Base-by-base conservation (phyloP, 1,140 invertebrate species). In the Eriocheir sinensis region DNA sequence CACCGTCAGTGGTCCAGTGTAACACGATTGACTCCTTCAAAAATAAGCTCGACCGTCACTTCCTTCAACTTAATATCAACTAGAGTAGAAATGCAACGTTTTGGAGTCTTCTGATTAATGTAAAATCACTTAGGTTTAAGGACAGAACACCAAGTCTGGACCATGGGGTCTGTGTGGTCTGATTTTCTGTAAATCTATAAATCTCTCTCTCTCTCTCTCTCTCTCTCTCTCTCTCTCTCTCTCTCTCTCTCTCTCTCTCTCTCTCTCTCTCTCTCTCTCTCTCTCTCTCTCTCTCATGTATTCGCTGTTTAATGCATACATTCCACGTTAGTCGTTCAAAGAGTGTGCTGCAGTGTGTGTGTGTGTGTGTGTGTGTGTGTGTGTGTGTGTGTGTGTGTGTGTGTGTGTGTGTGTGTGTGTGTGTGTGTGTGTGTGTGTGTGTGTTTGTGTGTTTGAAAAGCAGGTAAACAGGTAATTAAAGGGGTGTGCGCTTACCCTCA, bases 361-460 rank as follows among this genome's bases (percentile, higher is more conserved):
- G 81, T 85, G 36, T 85, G 81, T 85, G 81, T 85, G 81, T 85
- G 81, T 85, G 81, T 85, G 81, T 85, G 81, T 85, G 81, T 85
- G 32, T 34, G 81, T 81, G 79, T 81, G 79, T 81, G 79, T 72
- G 53, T 72, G 53, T 72, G 53, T 72, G 53, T 72, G 53, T 72
- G 27, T 72, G 53, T 72, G 27, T 72, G 53, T 72, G 27, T 72
- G 53, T 72, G 27, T 72, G 53, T 72, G 53, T 72, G 53, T 72
- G 53, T 72, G 53, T 72, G 53, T 72, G 53, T 72, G 53, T 72
- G 53, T 72, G 53, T 72, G 53, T 72, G 53, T 72, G 27, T 72
- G 53, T 72, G 53, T 72, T 12, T 4, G 79, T 27, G 79, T 81
- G 27, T 8, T 3, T 4, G 27, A 30, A 15, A 48, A 15, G 44